Base-by-base conservation (phyloP, 2,888 invertebrate genomes). In the Sinohyriopsis cumingii region DNA sequence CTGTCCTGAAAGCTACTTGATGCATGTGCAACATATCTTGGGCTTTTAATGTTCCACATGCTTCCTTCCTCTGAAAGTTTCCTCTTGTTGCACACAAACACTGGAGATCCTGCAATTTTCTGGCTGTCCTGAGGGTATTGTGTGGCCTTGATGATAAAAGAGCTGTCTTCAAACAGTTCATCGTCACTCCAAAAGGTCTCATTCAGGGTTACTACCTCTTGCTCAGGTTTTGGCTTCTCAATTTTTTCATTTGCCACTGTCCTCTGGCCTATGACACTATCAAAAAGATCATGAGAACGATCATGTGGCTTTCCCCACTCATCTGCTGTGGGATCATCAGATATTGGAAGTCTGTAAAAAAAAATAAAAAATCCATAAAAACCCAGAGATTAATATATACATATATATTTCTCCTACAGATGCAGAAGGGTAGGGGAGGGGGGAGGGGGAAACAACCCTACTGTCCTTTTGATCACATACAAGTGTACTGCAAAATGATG, bases 111-210 rank as follows among this genome's bases (percentile, higher is more conserved):
- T 12, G 15, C 57, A 59, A 69, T 69, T 53, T 69, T 65, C 54
- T 55, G 68, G 5, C n/a, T 54, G 20, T 68, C 63, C 7, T 64
- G 65, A 5, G 80, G 75, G 53, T 79, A 22, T 67, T 84, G 84
- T 25, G 84, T 83, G 7, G 81, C 83, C 69, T 80, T 78, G 5
- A 84, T 72, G 54, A 85, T 79, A 59, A 83, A 82, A 12, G 83
- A 83, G 56, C 82, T 78, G 22, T 81, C 77, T n/a, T 77, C 77
- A 67, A 84, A 83, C 19, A 83, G 64, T 33, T 84, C 84, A 65
- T 85, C 85, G 67, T 84, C 84, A 69, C 81, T 81, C 84, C 84
- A 85, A 25, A 60, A 64, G 18, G 71, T 69, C 18, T 78, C 77
- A 63, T 59, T 62, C 6, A 25, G 20, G 54, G 54, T 65, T 63